phyloP scores from a whole-genome alignment of 2,888 invertebrate species.

The Synergus japonicus region DNA sequence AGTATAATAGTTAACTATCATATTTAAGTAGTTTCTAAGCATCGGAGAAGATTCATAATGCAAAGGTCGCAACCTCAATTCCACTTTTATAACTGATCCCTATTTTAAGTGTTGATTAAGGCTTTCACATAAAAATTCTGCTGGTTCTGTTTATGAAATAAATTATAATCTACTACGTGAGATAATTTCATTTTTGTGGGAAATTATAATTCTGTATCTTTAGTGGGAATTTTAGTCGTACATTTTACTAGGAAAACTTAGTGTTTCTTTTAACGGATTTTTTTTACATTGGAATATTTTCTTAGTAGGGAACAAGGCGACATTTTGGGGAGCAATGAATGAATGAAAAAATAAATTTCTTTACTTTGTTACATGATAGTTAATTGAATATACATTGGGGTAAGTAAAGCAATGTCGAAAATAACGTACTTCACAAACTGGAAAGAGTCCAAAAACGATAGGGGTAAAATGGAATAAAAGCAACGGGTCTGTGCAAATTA shows the following conservation, averaged over 20 bases:
- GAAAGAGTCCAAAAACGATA: not conserved
- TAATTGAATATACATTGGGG: not conserved
- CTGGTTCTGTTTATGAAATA: no score
- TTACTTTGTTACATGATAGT: not conserved
- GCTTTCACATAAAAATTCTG: no score
- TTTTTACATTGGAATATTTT: no score
- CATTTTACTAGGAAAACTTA: no score
- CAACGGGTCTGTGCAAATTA: constrained; percentile 2
- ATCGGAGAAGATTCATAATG: not conserved
- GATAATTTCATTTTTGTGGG: no score
- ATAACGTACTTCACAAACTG: not conserved
- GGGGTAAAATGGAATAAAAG: not conserved
- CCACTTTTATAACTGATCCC: not conserved
- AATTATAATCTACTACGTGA: no score
- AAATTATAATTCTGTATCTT: no score
- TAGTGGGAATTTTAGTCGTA: no score
- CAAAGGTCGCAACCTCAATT: not conserved
- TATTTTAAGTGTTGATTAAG: not conserved
- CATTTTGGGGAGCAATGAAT: not conserved
- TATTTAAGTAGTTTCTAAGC: not conserved
- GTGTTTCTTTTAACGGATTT: no score
- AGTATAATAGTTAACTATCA: not conserved
- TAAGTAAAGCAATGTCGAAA: not conserved
- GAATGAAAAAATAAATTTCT: not conserved
- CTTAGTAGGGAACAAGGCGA: no score